Base-by-base conservation (phyloP, 2,113 vertebrate species). In the Acrocephalus kingi region DNA sequence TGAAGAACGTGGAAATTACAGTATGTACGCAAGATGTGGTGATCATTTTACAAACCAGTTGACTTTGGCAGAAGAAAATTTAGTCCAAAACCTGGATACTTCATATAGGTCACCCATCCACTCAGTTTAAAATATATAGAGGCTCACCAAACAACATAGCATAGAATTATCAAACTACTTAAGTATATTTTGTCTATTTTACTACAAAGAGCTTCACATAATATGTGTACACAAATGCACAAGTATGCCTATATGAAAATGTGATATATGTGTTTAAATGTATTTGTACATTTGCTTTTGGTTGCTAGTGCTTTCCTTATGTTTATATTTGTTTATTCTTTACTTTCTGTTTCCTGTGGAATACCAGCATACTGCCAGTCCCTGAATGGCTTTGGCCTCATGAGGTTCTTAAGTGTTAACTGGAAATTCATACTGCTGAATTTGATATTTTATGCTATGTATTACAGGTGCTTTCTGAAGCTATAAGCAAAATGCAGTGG, bases 401-500 rank as follows among this genome's bases (percentile, higher is more conserved):
- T 61, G 72, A 76, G 28, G 48, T 95, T 55, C 94, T 89, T 88
- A 68, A 59, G 52, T 88, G 72, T 96, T 84, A 93, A 69, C 54
- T 90, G 58, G 58, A 91, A 96, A 31, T 58, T 73, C 76, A 39
- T 69, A 39, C 16, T 27, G 76, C 72, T 89, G 85, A 89, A 84
- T 35, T n/a, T 90, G 58, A 46, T 79, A 82, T 94, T 91, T 81
- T 33, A 84, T 41, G n/a, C 19, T 79, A 7, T 56, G 16, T 61
- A 72, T 25, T 78, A 71, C 69, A 95, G n/a, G 59, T 84, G 28
- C n/a, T 97, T 96, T 94, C 54, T 69, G 52, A 94, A 96, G 56
- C 52, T 87, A 81, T 95, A 96, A 97, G 87, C 76, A 92, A 96
- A 91, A 76, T 94, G 45, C 76, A 86, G n/a, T 71, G 46, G 51